Percentiles rank a stretch among this genome's conserved stretches.
These are phyloP conservation scores for Azorinus chamasolen DNA, from an alignment of 2,888 invertebrate species.

Conservation along the genomic window DNA sequence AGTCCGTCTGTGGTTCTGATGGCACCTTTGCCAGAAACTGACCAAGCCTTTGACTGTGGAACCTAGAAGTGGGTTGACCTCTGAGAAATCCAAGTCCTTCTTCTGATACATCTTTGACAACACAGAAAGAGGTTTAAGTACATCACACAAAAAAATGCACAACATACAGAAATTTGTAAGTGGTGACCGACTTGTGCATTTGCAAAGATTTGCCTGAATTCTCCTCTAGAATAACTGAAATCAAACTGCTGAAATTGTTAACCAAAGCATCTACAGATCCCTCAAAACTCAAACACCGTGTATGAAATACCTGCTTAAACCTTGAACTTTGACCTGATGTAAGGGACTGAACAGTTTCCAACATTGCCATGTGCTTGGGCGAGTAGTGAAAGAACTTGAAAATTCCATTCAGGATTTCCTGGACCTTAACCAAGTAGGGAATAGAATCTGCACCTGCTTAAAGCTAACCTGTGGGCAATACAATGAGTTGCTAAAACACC, in stretches of 20 bases:
- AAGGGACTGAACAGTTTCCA: conserved; percentile 11
- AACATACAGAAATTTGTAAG: conserved; percentile 56
- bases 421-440: too few relatives aligned
- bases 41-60: conserved; percentile 29
- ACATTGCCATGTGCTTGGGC: conserved; percentile 22
- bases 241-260: conserved; percentile 26
- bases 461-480: conserved; percentile 55
- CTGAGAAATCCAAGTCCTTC: conserved; percentile 50
- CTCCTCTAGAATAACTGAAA: conserved; percentile 46
- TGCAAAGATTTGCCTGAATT: conserved; percentile 34
- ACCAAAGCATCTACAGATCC: conserved; percentile 51
- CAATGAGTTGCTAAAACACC: conserved; percentile 56
- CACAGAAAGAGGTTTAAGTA: conserved; percentile 47
- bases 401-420: conserved; percentile 47
- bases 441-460: too few relatives aligned
- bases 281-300: conserved; percentile 49
- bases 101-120: conserved; percentile 57
- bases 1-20: too few relatives aligned
- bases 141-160: conserved; percentile 54
- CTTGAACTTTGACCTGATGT: conserved; percentile 2
- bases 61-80: conserved; percentile 48
- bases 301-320: conserved; percentile 36
- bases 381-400: conserved; percentile 36
- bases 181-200: conserved; percentile 49
- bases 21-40: conserved; percentile 28